Percentiles rank a stretch among this genome's conserved stretches.
Evolutionary conservation across 2,797 vertebrate species (phyloP).

Genomic region (Oryzias dopingdopingensis): DNA sequence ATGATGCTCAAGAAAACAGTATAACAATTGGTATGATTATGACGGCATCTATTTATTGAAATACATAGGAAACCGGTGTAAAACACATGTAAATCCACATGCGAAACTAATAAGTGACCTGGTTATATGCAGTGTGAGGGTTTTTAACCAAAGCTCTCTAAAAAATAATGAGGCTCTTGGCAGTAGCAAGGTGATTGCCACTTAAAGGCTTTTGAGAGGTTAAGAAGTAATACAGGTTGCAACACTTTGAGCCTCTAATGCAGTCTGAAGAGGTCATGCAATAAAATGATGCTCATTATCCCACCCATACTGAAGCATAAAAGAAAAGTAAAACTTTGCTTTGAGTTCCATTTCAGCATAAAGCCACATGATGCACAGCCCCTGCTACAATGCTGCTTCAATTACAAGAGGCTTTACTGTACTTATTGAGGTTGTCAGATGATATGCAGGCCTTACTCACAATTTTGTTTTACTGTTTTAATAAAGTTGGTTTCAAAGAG

Average conservation of each 20-base stretch:
- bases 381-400: too few species aligned
- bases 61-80: constrained; percentile 9
- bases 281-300: constrained; percentile 33
- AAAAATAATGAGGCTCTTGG: constrained; percentile 36
- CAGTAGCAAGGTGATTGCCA: constrained; percentile 23
- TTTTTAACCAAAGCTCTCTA: constrained; percentile 30
- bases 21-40: too few species aligned
- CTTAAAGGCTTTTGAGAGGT: constrained; percentile 44
- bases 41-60: not conserved
- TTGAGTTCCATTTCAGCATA: constrained; percentile 9
- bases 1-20: too few species aligned
- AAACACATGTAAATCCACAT: not conserved
- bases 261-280: constrained; percentile 45
- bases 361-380: too few species aligned
- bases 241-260: constrained; percentile 38
- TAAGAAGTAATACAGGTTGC: constrained; percentile 27
- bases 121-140: constrained; percentile 21
- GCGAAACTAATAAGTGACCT: constrained; percentile 7
- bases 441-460: too few species aligned
- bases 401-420: too few species aligned
- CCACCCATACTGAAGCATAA: constrained; percentile 27
- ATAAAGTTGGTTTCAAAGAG: too few species aligned
- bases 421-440: too few species aligned
- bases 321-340: constrained; percentile 15
- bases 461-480: too few species aligned